Conservation (phyloP, 2,888 invertebrate genomes). For the Dryocosmus kuriphilus region DNA sequence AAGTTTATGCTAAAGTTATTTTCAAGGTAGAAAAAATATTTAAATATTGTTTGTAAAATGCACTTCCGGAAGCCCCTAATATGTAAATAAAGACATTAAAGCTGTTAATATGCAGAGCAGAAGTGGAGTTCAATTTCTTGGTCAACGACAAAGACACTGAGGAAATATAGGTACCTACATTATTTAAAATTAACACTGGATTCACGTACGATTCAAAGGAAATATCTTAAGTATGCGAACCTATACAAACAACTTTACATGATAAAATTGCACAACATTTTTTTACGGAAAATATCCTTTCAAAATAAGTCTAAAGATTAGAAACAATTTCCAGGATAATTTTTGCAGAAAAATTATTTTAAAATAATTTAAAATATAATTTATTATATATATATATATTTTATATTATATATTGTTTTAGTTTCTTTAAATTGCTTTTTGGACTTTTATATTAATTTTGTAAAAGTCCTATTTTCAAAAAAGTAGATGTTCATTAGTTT, state of each 20-base stretch:
- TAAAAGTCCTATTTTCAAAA: too few species aligned
- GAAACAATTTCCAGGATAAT: background rate
- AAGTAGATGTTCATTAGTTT: too few species aligned
- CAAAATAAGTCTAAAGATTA: too few species aligned
- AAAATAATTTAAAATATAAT: background rate
- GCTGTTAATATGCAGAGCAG: constrained; percentile 8
- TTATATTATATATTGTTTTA: background rate
- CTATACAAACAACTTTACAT: background rate
- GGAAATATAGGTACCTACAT: constrained; percentile 13
- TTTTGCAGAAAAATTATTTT: background rate
- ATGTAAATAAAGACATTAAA: background rate
- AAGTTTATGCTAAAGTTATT: background rate
- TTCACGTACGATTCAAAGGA: constrained; percentile 2
- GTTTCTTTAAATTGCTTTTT: too few species aligned
- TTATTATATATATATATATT: background rate
- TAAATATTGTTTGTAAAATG: background rate
- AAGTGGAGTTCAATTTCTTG: constrained; percentile 23
- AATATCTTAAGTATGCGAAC: background rate
- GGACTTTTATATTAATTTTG: too few species aligned
- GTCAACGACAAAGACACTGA: constrained; percentile 27
- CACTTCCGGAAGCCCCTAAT: background rate
- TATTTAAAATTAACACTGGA: background rate
- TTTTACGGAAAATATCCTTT: too few species aligned
- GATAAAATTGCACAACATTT: too few species aligned
- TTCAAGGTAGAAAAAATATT: background rate